Conservation (phyloP, 2,113 vertebrate species). For the Stegastes partitus region DNA sequence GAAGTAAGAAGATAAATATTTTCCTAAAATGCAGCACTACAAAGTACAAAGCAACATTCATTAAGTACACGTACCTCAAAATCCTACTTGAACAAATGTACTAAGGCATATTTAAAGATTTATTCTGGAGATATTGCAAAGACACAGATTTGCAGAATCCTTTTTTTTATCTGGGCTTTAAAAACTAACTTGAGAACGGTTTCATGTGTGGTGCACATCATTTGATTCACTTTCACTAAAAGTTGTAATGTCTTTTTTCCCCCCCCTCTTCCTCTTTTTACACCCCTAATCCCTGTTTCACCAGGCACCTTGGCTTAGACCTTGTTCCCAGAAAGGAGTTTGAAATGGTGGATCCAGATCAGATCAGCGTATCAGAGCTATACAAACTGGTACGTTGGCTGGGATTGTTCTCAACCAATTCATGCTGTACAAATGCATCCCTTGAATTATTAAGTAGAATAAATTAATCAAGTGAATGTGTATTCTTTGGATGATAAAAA, state of each 20-base stretch:
- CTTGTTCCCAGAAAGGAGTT: constrained; percentile 98
- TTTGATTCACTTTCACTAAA: background rate
- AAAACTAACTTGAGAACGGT: background rate
- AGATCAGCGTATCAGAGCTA: constrained; percentile 97
- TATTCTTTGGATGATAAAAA: constrained; percentile 30
- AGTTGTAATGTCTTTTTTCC: background rate
- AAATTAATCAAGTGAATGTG: constrained; percentile 26
- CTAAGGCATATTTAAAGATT: no score
- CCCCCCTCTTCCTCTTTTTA: background rate
- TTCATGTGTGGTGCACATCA: background rate
- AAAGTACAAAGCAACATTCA: no score
- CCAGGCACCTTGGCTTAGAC: constrained; percentile 95
- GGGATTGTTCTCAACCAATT: constrained; percentile 32
- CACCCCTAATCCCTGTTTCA: constrained; percentile 10
- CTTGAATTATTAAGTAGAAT: constrained; percentile 33
- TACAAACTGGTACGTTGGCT: constrained; percentile 93
- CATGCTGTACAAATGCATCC: constrained; percentile 3
- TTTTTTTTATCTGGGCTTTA: background rate
- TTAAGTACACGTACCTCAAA: no score
- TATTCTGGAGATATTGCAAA: background rate
- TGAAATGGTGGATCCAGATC: constrained; percentile 97
- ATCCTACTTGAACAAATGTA: no score
- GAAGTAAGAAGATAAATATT: no score
- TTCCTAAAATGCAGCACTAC: no score
- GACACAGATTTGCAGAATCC: background rate